Conservation (phyloP, 1,140 invertebrate species). For the Bombus ignitus region DNA sequence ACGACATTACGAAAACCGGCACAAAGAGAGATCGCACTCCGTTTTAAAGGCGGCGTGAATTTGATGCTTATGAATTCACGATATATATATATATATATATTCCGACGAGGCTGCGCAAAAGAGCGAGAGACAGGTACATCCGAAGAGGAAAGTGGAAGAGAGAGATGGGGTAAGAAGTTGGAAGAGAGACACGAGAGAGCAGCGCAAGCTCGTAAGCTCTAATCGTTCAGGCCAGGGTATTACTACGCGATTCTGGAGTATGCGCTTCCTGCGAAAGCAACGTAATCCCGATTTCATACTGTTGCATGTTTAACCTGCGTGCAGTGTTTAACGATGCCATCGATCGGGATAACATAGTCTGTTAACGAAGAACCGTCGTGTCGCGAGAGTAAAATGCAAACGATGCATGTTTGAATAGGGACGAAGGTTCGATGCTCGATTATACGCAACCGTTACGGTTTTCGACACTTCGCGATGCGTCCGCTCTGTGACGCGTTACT, state of each 20-base stretch:
- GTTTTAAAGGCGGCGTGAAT: not conserved
- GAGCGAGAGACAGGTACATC: not conserved
- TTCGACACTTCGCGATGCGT: not conserved
- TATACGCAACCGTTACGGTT: conserved; percentile 19
- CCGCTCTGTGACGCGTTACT: not conserved
- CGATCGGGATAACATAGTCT: conserved; percentile 51
- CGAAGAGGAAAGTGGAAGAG: not conserved
- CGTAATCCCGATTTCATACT: conserved; percentile 57
- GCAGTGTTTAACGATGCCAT: conserved; percentile 53
- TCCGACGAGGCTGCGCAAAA: not conserved
- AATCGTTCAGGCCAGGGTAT: conserved; percentile 29
- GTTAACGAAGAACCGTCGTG: conserved; percentile 55
- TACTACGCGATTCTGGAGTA: conserved; percentile 48
- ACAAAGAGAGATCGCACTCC: not conserved
- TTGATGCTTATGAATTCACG: conserved; percentile 41
- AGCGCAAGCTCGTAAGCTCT: conserved; percentile 51
- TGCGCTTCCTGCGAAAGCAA: conserved; percentile 35
- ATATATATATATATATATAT: conserved; percentile 8
- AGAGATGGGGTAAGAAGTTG: not conserved
- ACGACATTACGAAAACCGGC: not conserved
- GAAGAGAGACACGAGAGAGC: not conserved
- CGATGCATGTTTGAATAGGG: conserved; percentile 41
- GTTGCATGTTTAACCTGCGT: conserved; percentile 51
- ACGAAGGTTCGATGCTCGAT: conserved; percentile 33
- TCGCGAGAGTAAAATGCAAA: conserved; percentile 45